Conservation (phyloP, 2,888 invertebrate genomes). For the Plebejus melissa region DNA sequence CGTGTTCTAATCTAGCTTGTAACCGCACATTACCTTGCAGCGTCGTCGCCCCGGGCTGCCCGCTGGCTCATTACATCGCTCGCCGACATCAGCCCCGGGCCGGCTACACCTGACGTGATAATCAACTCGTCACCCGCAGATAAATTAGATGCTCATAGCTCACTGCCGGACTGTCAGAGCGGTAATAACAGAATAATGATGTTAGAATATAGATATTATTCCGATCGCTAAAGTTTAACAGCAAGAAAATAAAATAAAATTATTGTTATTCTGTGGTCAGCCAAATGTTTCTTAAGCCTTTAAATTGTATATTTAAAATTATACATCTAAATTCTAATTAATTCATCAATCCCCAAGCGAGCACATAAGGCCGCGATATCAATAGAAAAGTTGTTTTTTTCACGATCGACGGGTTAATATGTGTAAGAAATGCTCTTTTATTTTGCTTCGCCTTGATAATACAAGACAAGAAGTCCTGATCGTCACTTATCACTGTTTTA, state of each 20-base stretch:
- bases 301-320: too few species aligned
- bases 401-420: too few species aligned
- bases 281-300: neutral
- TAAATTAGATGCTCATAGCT: constrained; percentile 3
- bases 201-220: neutral
- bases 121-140: constrained; percentile 2
- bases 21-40: neutral
- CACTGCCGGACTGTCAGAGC: neutral
- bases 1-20: neutral
- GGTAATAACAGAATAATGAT: neutral
- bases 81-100: neutral
- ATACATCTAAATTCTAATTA: too few species aligned
- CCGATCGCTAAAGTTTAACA: neutral
- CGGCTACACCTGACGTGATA: neutral
- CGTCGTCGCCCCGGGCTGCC: neutral
- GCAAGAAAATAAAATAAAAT: neutral
- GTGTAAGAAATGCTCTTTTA: too few species aligned
- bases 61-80: neutral
- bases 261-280: neutral
- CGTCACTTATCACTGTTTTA: neutral
- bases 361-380: too few species aligned
- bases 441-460: too few species aligned
- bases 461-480: neutral
- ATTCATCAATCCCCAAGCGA: too few species aligned
- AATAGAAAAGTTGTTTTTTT: too few species aligned